A percentile compares a stretch with the other conserved stretches of the same genome.
Conservation (phyloP, 2,888 invertebrate species). For the Adelognathus sp. region DNA sequence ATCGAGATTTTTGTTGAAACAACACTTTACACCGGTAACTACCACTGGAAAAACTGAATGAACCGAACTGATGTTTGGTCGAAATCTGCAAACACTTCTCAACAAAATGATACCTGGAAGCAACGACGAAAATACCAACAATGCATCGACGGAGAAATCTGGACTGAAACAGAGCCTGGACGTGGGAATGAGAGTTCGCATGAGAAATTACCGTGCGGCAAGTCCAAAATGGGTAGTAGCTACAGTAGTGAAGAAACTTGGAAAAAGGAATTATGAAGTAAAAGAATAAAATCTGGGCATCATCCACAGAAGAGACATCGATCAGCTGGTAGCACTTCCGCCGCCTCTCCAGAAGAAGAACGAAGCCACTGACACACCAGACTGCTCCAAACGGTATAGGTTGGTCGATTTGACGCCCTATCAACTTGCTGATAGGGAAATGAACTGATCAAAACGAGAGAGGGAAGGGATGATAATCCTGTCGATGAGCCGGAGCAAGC, state of each 20-base stretch:
- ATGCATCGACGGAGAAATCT: not conserved
- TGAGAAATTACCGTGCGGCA: not conserved
- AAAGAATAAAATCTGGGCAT: slow-evolving; percentile 5
- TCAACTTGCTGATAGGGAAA: not conserved
- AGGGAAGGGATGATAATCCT: not conserved
- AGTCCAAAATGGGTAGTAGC: not conserved
- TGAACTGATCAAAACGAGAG: too few species aligned
- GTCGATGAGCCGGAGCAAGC: not conserved
- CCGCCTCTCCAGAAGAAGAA: not conserved
- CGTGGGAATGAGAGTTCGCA: slow-evolving; percentile 1
- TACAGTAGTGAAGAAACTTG: not conserved
- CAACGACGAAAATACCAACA: too few species aligned
- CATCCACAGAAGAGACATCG: slow-evolving; percentile 7
- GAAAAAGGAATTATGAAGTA: not conserved
- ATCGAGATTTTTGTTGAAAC: slow-evolving; percentile 49
- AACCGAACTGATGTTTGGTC: not conserved
- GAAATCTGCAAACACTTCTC: slow-evolving; percentile 1
- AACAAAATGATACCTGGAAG: slow-evolving; percentile 1
- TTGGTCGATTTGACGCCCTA: not conserved
- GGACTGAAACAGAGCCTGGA: not conserved
- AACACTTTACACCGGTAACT: slow-evolving; percentile 55
- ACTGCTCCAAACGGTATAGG: slow-evolving; percentile 46
- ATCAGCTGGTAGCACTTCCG: slow-evolving; percentile 1
- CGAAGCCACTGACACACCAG: not conserved
- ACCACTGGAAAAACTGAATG: slow-evolving; percentile 46